Evolutionary conservation across 2,113 vertebrate species (phyloP).

Genomic region (Caretta caretta): DNA sequence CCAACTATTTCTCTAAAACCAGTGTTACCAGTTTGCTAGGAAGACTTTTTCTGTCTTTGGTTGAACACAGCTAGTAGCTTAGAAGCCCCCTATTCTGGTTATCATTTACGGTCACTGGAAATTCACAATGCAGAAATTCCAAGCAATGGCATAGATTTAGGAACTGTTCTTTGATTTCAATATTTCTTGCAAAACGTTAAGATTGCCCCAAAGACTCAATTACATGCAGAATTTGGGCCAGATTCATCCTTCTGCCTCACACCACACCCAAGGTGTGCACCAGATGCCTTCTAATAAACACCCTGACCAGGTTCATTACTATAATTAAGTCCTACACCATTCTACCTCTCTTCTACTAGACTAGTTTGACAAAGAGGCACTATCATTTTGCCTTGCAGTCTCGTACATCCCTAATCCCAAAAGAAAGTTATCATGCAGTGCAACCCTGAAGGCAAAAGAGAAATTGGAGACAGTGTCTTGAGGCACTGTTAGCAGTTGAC

Average conservation of each 20-base stretch:
- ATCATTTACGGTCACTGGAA: slow-evolving; percentile 22
- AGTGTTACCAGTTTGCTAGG: slow-evolving; percentile 34
- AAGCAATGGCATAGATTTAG: neutral
- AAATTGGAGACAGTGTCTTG: neutral
- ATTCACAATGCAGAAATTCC: neutral
- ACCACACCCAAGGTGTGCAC: neutral
- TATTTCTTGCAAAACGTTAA: neutral
- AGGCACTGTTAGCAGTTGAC: neutral
- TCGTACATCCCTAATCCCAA: neutral
- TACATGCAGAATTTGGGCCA: slow-evolving; percentile 12
- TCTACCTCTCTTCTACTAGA: neutral
- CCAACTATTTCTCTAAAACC: slow-evolving; percentile 39
- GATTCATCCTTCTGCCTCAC: slow-evolving; percentile 22
- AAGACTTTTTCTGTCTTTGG: slow-evolving; percentile 10
- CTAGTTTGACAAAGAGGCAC: neutral
- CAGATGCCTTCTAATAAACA: neutral
- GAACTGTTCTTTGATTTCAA: neutral
- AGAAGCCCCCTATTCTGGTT: neutral
- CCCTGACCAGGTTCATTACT: neutral
- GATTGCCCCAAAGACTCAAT: neutral
- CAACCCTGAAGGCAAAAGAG: neutral
- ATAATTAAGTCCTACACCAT: slow-evolving; percentile 24
- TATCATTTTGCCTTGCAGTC: neutral
- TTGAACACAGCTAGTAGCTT: neutral
- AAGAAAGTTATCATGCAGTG: neutral